Conservation (phyloP, 2,113 vertebrate species). For the Eonycteris spelaea region DNA sequence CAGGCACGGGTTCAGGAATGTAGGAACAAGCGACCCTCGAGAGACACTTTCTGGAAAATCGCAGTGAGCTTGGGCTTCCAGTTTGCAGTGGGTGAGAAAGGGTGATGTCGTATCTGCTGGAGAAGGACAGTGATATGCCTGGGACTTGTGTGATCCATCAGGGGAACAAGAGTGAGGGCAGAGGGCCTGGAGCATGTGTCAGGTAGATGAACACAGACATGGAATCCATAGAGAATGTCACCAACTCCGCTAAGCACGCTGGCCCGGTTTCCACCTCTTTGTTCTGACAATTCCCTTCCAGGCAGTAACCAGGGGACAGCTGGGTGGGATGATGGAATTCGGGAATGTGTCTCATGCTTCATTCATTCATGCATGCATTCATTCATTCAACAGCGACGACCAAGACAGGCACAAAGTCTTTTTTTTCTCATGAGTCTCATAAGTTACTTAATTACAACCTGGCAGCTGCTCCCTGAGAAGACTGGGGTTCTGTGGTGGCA, state of each 20-base stretch:
- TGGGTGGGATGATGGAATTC: not conserved
- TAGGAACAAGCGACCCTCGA: accelerated
- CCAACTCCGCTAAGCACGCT: accelerated
- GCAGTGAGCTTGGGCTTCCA: not conserved
- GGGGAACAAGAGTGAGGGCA: not conserved
- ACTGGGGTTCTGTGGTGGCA: not conserved
- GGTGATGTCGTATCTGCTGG: not conserved
- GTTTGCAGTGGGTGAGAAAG: not conserved
- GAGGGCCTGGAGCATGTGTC: not conserved
- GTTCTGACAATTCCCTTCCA: not conserved
- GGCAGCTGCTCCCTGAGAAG: not conserved
- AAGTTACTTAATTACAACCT: not conserved
- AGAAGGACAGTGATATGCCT: not conserved
- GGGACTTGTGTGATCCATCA: not conserved
- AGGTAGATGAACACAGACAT: not conserved
- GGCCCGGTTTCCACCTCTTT: too few species aligned
- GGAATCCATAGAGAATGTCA: not conserved
- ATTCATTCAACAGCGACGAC: not conserved
- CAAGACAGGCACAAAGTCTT: not conserved
- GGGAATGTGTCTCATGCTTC: not conserved
- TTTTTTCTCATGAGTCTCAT: not conserved
- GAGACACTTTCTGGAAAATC: not conserved
- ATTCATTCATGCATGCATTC: accelerated
- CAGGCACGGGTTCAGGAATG: not conserved
- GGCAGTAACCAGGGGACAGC: not conserved